Percentiles rank a stretch among this genome's conserved stretches.
Evolutionary conservation across 1,140 invertebrate species (phyloP).

Genomic region (Drosophila rufa): DNA sequence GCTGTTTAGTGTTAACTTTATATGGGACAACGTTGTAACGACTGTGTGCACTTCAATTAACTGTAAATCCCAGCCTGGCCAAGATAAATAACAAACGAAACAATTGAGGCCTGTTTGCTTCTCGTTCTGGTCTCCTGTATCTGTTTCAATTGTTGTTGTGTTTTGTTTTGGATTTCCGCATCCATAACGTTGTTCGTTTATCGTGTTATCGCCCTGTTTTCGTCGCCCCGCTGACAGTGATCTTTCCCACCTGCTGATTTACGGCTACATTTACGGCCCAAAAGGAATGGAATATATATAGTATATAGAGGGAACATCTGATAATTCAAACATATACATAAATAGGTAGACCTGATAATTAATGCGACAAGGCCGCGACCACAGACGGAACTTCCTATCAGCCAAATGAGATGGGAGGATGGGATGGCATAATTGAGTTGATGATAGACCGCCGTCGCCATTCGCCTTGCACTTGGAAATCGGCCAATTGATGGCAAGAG

Average conservation of each 20-base stretch:
- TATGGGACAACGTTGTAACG: slow-evolving; percentile 33
- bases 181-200: slow-evolving; percentile 34
- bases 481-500: slow-evolving; percentile 48
- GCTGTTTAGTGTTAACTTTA: slow-evolving; percentile 29
- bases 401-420: slow-evolving; percentile 50
- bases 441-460: slow-evolving; percentile 44
- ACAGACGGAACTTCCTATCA: slow-evolving; percentile 50
- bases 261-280: slow-evolving; percentile 32
- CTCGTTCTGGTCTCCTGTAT: slow-evolving; percentile 11
- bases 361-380: slow-evolving; percentile 37
- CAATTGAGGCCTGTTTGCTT: slow-evolving; percentile 41
- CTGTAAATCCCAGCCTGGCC: slow-evolving; percentile 10
- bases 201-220: slow-evolving; percentile 40
- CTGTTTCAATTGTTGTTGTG: slow-evolving; percentile 37
- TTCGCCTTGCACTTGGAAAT: slow-evolving; percentile 64
- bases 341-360: slow-evolving; percentile 27
- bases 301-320: slow-evolving; percentile 8
- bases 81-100: slow-evolving; percentile 20
- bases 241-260: slow-evolving; percentile 43
- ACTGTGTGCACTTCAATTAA: slow-evolving; percentile 47
- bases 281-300: slow-evolving; percentile 6
- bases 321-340: slow-evolving; percentile 4
- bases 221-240: slow-evolving; percentile 22
- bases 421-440: slow-evolving; percentile 55
- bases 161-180: slow-evolving; percentile 53